These are phyloP conservation scores for Pteruthius melanotis DNA, from an alignment of 2,113 vertebrate genomes.

Conservation along the genomic window DNA sequence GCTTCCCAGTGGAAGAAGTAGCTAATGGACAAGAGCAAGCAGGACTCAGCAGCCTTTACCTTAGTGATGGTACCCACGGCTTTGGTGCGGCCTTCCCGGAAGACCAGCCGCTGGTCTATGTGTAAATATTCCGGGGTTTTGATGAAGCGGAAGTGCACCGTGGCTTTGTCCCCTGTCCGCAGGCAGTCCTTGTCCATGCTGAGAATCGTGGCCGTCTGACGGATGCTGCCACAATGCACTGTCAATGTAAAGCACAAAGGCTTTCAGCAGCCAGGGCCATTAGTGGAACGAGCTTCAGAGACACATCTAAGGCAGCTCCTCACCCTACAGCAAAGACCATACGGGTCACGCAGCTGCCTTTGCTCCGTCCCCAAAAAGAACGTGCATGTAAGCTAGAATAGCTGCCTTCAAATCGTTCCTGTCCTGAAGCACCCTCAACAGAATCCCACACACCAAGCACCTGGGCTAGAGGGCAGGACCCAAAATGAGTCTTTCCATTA, in stretches of 20 bases:
- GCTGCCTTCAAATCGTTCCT: not conserved
- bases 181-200: constrained; percentile 98
- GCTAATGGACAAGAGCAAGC: not conserved
- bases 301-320: not conserved
- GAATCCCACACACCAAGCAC: not conserved
- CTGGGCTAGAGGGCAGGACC: not conserved
- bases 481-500: not conserved
- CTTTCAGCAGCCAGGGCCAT: not conserved
- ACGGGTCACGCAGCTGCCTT: rapidly evolving
- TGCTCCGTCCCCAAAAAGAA: not conserved
- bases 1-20: not conserved
- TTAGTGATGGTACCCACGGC: constrained; percentile 98
- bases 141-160: constrained; percentile 97
- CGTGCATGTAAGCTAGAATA: not conserved
- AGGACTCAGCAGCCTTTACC: constrained; percentile 64
- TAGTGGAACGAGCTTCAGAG: not conserved
- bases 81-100: constrained; percentile 96
- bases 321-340: not conserved
- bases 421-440: not conserved
- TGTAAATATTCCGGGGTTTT: constrained; percentile 97
- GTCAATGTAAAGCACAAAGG: not conserved
- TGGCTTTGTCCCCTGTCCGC: constrained; percentile 95
- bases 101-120: constrained; percentile 95
- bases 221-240: constrained; percentile 98
- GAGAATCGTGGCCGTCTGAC: constrained; percentile 95